Percentiles rank a stretch among this genome's conserved stretches.
phyloP scores from a whole-genome alignment of 30 jellyfish, hydroid and myxozoan genomes.

The Chrysaora quinquecirrha region DNA sequence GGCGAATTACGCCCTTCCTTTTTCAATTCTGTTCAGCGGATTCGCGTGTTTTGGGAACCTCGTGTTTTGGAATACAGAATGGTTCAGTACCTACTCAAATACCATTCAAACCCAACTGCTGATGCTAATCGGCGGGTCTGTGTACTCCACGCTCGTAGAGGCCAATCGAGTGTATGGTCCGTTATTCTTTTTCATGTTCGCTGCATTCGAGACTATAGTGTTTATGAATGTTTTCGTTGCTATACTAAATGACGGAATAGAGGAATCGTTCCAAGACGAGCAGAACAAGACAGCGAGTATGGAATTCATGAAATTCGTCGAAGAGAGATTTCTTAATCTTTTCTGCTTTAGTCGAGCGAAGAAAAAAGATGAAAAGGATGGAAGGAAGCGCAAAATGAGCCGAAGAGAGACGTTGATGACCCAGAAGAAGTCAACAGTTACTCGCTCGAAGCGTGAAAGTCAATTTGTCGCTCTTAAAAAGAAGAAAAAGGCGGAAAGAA shows the following conservation, averaged over 20 bases:
- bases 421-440: no score
- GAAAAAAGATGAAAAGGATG: no score
- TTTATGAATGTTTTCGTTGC: constrained; percentile 49
- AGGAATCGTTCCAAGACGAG: constrained; percentile 13
- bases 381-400: no score
- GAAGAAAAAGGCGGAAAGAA: no score
- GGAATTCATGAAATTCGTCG: constrained; percentile 15
- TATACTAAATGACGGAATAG: constrained; percentile 38
- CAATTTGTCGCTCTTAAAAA: no score
- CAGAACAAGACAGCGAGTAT: constrained; percentile 21
- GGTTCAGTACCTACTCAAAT: constrained; percentile 15
- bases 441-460: no score
- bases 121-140: constrained; percentile 58
- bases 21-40: neutral
- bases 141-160: constrained; percentile 18
- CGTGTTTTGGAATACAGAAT: constrained; percentile 13
- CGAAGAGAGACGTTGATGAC: no score
- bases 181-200: constrained; percentile 31
- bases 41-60: constrained; percentile 41
- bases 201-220: constrained; percentile 31
- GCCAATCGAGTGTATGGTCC: constrained; percentile 44
- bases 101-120: constrained; percentile 42
- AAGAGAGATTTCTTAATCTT: no score
- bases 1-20: constrained; percentile 31
- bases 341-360: no score